Evolutionary conservation across 2,113 vertebrate species (phyloP).

Genomic region (Macrotis lagotis): DNA sequence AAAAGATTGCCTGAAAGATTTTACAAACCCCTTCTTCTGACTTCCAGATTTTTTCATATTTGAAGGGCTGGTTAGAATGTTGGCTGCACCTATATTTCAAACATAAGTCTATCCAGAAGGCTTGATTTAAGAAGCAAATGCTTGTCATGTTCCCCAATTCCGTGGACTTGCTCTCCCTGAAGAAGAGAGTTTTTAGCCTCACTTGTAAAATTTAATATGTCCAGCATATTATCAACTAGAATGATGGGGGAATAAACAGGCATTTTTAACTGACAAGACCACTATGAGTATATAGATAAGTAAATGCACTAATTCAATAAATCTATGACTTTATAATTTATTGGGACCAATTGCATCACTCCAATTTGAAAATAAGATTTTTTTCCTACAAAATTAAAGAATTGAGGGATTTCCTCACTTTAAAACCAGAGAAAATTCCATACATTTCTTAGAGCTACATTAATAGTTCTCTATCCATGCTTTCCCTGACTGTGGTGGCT

Average conservation of each 20-base stretch:
- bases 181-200: neutral
- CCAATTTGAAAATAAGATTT: neutral
- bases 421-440: neutral
- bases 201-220: neutral
- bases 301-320: neutral
- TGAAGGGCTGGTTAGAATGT: neutral
- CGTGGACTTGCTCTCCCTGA: neutral
- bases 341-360: neutral
- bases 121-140: neutral
- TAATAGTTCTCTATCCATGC: neutral
- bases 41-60: neutral
- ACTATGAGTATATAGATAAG: neutral
- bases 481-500: neutral
- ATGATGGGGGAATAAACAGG: neutral
- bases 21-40: neutral
- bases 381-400: neutral
- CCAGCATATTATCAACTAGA: neutral
- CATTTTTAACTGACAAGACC: neutral
- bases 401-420: neutral
- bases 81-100: neutral
- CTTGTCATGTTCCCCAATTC: neutral
- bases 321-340: neutral
- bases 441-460: neutral
- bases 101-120: neutral
- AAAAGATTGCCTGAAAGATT: no score